These are phyloP conservation scores for Caenorhabditis japonica DNA, from an alignment of 2,888 invertebrate species.

Conservation along the genomic window DNA sequence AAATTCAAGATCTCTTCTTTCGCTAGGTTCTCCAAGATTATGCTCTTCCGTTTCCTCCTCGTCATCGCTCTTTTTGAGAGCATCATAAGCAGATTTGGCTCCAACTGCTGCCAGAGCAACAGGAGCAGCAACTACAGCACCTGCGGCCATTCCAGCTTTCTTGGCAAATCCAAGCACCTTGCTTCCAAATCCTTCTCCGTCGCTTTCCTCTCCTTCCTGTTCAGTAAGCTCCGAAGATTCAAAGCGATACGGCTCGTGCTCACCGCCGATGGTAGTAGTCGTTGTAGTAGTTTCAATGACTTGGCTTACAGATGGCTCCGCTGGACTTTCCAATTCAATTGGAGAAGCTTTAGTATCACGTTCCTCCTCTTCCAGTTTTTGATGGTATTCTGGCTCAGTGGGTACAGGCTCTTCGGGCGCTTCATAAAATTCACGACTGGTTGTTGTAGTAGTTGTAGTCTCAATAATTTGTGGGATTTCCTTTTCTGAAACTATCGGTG, in stretches of 20 bases:
- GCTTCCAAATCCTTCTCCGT: conserved; percentile 46
- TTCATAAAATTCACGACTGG: background rate
- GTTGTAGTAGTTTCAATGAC: conserved; percentile 17
- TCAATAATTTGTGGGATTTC: background rate
- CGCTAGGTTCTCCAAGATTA: conserved; percentile 10
- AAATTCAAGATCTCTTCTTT: conserved; percentile 5
- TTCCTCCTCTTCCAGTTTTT: background rate
- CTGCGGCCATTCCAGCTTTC: conserved; percentile 63
- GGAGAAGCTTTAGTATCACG: background rate
- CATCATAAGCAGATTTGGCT: conserved; percentile 63
- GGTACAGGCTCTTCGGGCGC: background rate
- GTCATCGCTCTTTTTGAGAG: conserved; percentile 53
- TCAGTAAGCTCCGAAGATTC: too few relatives aligned
- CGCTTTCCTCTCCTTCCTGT: conserved; percentile 24
- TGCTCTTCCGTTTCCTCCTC: conserved; percentile 22
- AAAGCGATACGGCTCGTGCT: background rate
- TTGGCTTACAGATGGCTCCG: background rate
- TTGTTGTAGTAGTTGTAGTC: background rate
- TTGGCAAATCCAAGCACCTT: conserved; percentile 60
- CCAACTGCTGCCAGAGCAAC: conserved; percentile 63
- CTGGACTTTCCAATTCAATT: background rate
- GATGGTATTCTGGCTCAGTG: background rate
- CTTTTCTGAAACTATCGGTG: conserved; percentile 6
- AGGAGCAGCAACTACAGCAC: conserved; percentile 64
- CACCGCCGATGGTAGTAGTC: background rate